Base-by-base conservation (phyloP, 37 sponge, comb jelly and placozoan genomes). In the Hormiphora californensis region DNA sequence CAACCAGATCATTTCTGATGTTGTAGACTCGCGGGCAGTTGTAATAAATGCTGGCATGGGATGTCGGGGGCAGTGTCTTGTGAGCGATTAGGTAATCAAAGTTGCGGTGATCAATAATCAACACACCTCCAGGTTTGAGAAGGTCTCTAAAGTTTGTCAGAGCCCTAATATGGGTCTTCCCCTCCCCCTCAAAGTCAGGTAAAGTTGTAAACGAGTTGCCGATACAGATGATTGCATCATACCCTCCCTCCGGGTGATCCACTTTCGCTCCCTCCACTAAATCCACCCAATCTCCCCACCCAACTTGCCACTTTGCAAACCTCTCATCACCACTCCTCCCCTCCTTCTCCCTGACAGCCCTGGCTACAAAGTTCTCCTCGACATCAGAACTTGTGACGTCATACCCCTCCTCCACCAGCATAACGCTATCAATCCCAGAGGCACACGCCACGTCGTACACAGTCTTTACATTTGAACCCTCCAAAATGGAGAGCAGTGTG, bases 401-500 rank as follows among this genome's bases (percentile, higher is more conserved):
- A 37, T 85, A 88, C 5, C 88, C 88, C 21, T 28, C 28, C 23
- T 88, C 55, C 4, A 88, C 41, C 21, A 88, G 85, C 59, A 88
- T 5, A 54, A 88, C 27, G 49, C 65, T 61, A 59, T 88, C 88
- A 22, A 88, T 59, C 11, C 88, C 88, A 63, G 88, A 85, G 1
- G 81, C 88, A n/a, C 63, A 62, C 1, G 88, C 88, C 25, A 85
- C 88, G 40, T 88, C 88, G n/a, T 85, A 51, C n/a, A 88, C 88
- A 41, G 63, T 61, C n/a, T 85, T 9, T 0, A 51, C 69, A 12
- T 38, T 49, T 3, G 39, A 40, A 33, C 33, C 25, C 7, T 39
- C 35, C 9, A 88, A 59, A 23, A 88, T 33, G 8, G 85, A 78
- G 12, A 23, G 17, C 27, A 88, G 55, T 8, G 21, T 17, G 4